Percentiles rank a stretch among this genome's conserved stretches.
phyloP scores from a whole-genome alignment of 2,888 invertebrate genomes.

The Ctenicera cuprea region DNA sequence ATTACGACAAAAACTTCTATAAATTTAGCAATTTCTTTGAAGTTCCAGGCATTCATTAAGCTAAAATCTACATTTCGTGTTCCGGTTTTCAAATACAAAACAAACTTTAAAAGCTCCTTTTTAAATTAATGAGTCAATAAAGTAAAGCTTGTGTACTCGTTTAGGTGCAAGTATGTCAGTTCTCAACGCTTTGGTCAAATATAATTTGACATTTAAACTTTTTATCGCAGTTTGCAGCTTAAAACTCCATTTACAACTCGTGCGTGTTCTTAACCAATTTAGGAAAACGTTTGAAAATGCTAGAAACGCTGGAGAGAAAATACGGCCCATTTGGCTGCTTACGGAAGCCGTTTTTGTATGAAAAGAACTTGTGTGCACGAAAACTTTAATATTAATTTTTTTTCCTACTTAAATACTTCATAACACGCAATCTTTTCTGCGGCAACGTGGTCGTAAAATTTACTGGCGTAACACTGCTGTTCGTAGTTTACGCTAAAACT shows the following conservation, averaged over 20 bases:
- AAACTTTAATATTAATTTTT: constrained; percentile 26
- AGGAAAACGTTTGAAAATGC: not conserved
- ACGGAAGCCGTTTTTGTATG: not conserved
- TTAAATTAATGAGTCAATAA: not conserved
- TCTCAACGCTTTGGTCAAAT: not conserved
- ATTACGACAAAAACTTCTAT: not conserved
- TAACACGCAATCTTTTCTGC: constrained; percentile 11
- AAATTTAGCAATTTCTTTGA: constrained; percentile 6
- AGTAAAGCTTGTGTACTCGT: not conserved
- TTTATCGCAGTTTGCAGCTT: not conserved
- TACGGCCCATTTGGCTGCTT: constrained; percentile 1
- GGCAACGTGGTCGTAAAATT: not conserved
- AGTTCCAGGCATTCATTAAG: constrained; percentile 16
- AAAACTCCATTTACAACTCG: not conserved
- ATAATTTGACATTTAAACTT: not conserved
- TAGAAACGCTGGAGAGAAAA: not conserved
- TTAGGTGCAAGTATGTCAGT: constrained; percentile 16
- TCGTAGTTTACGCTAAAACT: not conserved
- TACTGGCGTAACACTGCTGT: not conserved
- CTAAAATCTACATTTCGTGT: constrained; percentile 13
- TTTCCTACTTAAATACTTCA: not conserved
- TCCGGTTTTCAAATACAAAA: not conserved
- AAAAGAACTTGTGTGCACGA: constrained; percentile 13
- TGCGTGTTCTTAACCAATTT: constrained; percentile 29
- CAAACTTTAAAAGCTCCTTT: constrained; percentile 1